Evolutionary conservation across 2,797 vertebrate genomes (phyloP).

Genomic region (Babyrousa celebensis): DNA sequence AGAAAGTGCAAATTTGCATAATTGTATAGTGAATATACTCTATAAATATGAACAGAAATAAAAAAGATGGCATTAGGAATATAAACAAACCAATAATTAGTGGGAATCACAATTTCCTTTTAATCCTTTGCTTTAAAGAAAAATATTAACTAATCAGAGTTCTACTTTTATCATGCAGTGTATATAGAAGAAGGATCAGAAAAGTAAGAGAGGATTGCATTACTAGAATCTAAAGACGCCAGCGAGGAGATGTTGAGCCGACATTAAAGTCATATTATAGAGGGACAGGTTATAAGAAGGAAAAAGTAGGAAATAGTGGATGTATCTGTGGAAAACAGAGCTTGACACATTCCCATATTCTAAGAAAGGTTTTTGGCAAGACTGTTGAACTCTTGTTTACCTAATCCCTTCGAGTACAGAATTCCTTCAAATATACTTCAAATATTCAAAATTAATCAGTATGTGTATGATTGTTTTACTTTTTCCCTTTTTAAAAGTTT

Average conservation of each 20-base stretch:
- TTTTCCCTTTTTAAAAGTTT: no score
- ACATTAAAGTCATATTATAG: background rate
- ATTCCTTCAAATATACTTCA: background rate
- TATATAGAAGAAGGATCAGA: background rate
- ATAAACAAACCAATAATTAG: background rate
- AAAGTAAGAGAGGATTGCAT: background rate
- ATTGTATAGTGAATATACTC: background rate
- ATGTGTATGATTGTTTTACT: background rate
- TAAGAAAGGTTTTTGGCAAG: background rate
- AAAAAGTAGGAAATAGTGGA: background rate
- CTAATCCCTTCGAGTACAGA: background rate
- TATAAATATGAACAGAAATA: conserved; percentile 47
- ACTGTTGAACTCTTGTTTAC: background rate
- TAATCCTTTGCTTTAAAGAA: conserved; percentile 12
- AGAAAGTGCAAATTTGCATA: conserved; percentile 16
- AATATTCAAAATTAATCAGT: conserved; percentile 4
- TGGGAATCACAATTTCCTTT: conserved; percentile 63
- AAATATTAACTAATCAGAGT: conserved; percentile 33
- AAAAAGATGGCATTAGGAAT: conserved; percentile 52
- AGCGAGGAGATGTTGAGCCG: background rate
- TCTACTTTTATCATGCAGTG: background rate
- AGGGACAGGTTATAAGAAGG: background rate
- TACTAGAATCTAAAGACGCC: background rate
- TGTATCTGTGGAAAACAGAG: background rate
- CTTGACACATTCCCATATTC: background rate